A percentile compares a stretch with the other conserved stretches of the same genome.
phyloP scores from a whole-genome alignment of 2,113 vertebrate species.

The Seriola quinqueradiata region DNA sequence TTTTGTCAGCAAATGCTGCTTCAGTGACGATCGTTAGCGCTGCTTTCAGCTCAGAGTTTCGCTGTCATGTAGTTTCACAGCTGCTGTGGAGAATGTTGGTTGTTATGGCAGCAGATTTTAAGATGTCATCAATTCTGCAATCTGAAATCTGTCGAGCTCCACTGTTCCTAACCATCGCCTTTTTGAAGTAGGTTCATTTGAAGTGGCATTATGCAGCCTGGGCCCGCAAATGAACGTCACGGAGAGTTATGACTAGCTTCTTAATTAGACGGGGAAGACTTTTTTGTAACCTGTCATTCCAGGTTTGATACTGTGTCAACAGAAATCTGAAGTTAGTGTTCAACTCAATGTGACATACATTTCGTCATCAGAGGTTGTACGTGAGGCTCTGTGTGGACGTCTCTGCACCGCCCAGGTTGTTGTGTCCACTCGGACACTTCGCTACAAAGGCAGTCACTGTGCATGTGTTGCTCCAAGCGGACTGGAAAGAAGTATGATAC shows the following conservation, averaged over 20 bases:
- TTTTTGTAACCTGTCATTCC: no score
- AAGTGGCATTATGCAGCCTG: not conserved
- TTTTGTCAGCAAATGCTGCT: constrained; percentile 29
- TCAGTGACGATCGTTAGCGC: constrained; percentile 27
- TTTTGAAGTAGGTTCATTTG: not conserved
- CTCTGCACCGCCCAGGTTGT: no score
- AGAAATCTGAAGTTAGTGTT: no score
- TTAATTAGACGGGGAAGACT: not conserved
- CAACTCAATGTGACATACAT: no score
- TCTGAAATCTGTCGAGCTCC: not conserved
- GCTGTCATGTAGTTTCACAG: constrained; percentile 7
- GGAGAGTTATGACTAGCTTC: not conserved
- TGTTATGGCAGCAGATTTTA: not conserved
- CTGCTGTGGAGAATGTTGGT: not conserved
- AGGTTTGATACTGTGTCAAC: no score
- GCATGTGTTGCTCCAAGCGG: no score
- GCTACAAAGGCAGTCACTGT: no score
- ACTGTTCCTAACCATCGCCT: not conserved
- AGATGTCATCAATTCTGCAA: not conserved
- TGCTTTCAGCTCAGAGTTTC: not conserved
- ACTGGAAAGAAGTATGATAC: no score
- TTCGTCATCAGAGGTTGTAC: no score
- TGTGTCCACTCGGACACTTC: no score
- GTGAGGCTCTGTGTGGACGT: no score
- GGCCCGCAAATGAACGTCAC: not conserved